phyloP scores from a whole-genome alignment of 2,113 vertebrate species.

The Silurus asotus region DNA sequence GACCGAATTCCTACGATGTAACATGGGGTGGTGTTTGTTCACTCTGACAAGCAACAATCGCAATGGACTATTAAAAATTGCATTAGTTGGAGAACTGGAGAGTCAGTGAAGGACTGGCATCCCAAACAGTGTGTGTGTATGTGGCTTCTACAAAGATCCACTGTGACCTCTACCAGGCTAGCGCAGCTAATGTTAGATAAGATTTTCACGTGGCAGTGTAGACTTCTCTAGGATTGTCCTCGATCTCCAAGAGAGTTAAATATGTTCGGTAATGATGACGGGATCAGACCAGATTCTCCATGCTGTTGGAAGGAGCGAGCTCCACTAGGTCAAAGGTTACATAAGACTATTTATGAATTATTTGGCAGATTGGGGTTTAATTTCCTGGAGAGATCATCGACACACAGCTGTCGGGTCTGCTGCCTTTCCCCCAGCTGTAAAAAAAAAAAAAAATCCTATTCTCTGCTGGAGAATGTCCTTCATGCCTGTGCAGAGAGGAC shows the following conservation, averaged over 20 bases:
- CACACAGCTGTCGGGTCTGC: constrained; percentile 57
- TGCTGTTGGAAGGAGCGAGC: constrained; percentile 67
- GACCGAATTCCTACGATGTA: too few relatives aligned
- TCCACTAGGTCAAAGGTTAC: constrained; percentile 71
- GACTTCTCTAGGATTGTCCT: neutral
- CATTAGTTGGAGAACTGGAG: neutral
- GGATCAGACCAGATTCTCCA: constrained; percentile 42
- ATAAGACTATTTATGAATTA: constrained; percentile 73
- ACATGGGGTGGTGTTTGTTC: too few relatives aligned
- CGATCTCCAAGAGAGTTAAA: neutral
- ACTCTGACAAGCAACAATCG: too few relatives aligned
- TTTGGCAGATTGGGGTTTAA: constrained; percentile 70
- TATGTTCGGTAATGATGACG: neutral
- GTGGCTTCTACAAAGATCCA: too few relatives aligned
- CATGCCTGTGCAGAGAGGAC: constrained; percentile 65
- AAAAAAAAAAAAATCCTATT: constrained; percentile 14
- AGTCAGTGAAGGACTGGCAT: neutral
- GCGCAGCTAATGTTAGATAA: too few relatives aligned
- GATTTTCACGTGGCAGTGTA: neutral
- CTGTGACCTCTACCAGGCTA: neutral
- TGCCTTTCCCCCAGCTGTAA: constrained; percentile 58
- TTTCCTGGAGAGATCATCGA: constrained; percentile 70
- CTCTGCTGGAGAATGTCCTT: constrained; percentile 61
- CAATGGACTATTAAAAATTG: neutral
- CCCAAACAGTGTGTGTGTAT: neutral